A percentile compares a stretch with the other conserved stretches of the same genome.
Evolutionary conservation across 2,888 invertebrate genomes (phyloP).

Genomic region (Bellardia bayeri): DNA sequence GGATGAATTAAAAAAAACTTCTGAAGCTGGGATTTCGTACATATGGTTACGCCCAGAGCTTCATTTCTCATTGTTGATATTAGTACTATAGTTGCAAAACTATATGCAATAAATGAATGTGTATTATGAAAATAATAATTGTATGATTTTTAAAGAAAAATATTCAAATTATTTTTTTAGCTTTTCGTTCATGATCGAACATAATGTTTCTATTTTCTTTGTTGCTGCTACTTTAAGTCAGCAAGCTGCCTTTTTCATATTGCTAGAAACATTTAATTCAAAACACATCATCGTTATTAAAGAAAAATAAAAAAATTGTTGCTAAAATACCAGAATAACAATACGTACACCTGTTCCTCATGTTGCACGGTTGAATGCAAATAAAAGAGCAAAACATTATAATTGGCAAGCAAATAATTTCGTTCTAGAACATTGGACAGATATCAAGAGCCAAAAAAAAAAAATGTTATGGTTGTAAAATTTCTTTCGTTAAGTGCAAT

Average conservation of each 20-base stretch:
- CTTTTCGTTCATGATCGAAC: background rate
- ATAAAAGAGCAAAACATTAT: background rate
- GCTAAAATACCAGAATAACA: slow-evolving; percentile 14
- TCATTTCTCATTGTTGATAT: too few species aligned
- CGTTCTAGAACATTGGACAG: background rate
- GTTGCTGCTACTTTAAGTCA: background rate
- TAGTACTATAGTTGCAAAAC: too few species aligned
- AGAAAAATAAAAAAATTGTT: background rate
- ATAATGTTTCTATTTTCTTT: background rate
- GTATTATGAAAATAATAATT: too few species aligned
- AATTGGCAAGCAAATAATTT: slow-evolving; percentile 14
- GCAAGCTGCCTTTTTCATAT: background rate
- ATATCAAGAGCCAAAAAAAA: too few species aligned
- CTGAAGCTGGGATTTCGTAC: too few species aligned
- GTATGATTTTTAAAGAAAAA: too few species aligned
- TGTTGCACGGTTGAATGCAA: slow-evolving; percentile 29
- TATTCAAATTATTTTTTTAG: too few species aligned
- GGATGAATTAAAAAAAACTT: too few species aligned
- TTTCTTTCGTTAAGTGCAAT: too few species aligned
- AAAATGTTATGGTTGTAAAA: too few species aligned
- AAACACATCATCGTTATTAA: slow-evolving; percentile 6
- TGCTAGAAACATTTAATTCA: slow-evolving; percentile 18
- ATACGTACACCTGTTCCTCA: slow-evolving; percentile 29
- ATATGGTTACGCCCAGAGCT: too few species aligned
- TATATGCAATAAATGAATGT: too few species aligned